Evolutionary conservation across 1,140 invertebrate species (phyloP).

Genomic region (Bombus confusus): DNA sequence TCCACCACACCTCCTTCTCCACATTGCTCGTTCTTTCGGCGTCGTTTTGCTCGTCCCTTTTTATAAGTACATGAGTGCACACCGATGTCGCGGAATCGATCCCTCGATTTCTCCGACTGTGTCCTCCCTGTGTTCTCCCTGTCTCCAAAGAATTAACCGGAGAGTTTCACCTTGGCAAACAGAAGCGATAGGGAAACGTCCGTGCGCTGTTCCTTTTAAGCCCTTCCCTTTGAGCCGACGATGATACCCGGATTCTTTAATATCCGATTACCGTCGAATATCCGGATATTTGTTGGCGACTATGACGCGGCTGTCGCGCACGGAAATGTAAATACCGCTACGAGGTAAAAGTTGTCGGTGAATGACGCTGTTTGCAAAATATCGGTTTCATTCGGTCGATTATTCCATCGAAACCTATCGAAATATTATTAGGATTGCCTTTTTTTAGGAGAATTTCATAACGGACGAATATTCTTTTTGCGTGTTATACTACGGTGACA

Average conservation of each 20-base stretch:
- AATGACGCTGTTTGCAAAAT: neutral
- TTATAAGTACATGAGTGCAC: conserved; percentile 53
- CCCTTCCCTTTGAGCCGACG: neutral
- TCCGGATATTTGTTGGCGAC: conserved; percentile 7
- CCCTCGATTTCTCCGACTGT: conserved; percentile 29
- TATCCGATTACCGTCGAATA: conserved; percentile 42
- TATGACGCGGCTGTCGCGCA: neutral
- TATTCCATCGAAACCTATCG: neutral
- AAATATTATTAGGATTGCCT: neutral
- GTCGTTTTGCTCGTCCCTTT: conserved; percentile 3
- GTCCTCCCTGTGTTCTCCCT: neutral
- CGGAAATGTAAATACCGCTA: neutral
- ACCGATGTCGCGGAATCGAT: conserved; percentile 60
- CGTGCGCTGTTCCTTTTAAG: neutral
- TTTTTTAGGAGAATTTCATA: too few species aligned
- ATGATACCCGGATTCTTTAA: conserved; percentile 28
- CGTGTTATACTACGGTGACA: too few species aligned
- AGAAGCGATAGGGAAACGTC: neutral
- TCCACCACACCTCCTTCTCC: neutral
- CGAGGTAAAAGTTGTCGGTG: neutral
- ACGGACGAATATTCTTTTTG: too few species aligned
- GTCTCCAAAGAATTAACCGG: conserved; percentile 37
- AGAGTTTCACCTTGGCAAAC: conserved; percentile 41
- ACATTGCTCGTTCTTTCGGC: neutral
- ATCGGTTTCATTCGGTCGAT: neutral